Base-by-base conservation (phyloP, 2,113 vertebrate genomes). In the Urocitellus parryii region DNA sequence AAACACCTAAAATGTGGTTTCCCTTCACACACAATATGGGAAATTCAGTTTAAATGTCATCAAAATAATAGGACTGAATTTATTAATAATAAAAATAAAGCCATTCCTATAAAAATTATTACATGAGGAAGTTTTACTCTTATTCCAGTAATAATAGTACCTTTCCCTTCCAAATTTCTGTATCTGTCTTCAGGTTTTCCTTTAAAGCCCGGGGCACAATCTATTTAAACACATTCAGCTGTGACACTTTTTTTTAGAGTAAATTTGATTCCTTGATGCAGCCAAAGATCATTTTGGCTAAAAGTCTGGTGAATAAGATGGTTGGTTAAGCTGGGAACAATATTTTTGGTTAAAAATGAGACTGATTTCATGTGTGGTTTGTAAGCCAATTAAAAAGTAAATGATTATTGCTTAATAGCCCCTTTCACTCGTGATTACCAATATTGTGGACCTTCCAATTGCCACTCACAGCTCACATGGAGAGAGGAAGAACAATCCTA, bases 261-360 rank as follows among this genome's bases (percentile, higher is more conserved):
- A 20, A 94, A 91, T 96, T 88, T 85, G 27, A 88, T 91, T 86
- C 14, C 34, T 85, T 39, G 20, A 65, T 51, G 48, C 7, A 93
- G 34, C 22, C 77, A 88, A 80, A 88, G 90, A 25, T 88, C 56
- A 94, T 84, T 88, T 27, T 94, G 77, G 17, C 94, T 82, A 79
- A 79, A 88, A 65, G n/a, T 77, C 29, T 78, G 67, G 53, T 88
- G 34, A 94, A 84, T 80, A 92, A 81, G 34, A 77, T 80, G 48
- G 32, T 51, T 88, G 67, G 51, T 76, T 93, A 90, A 90, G 5
- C 92, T 79, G 24, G 37, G 7, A 84, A 90, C 92, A 68, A 42
- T 93, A 73, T 53, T 94, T 93, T 94, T 88, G 67, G 32, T 91
- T 0, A 94, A 96, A 95, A 95, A 42, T 74, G 16, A 91, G 63